phyloP scores from a whole-genome alignment of 2,888 invertebrate species.

The Pinctada fucata region DNA sequence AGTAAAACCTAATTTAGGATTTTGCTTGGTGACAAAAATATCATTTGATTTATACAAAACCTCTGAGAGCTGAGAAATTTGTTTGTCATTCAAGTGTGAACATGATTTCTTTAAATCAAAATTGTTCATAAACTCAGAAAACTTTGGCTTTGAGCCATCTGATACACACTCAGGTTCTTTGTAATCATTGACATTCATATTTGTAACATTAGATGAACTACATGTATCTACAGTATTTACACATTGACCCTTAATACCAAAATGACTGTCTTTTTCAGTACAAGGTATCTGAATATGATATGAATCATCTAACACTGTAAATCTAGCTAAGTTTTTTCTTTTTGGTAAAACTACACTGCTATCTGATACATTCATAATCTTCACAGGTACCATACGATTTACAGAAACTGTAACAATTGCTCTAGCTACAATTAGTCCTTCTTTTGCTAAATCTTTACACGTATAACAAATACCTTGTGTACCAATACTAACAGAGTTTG shows the following conservation, averaged over 20 bases:
- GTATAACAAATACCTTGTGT: slow-evolving; percentile 26
- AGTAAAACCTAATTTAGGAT: slow-evolving; percentile 19
- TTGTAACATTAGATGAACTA: too few species aligned
- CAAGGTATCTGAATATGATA: too few species aligned
- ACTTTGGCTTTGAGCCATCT: too few species aligned
- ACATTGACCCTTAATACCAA: too few species aligned
- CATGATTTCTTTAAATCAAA: background rate
- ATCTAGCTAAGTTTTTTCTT: background rate
- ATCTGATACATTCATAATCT: too few species aligned
- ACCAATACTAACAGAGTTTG: slow-evolving; percentile 12
- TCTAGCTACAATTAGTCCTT: slow-evolving; percentile 18
- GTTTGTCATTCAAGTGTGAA: slow-evolving; percentile 17
- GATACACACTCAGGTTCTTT: too few species aligned
- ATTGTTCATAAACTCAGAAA: too few species aligned
- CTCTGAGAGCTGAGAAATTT: background rate
- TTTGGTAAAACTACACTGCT: background rate
- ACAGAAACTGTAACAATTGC: background rate
- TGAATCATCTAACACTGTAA: background rate
- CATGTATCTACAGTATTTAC: too few species aligned
- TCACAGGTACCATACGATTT: too few species aligned
- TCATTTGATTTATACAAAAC: slow-evolving; percentile 15
- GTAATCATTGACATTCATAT: too few species aligned
- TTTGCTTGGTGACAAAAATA: slow-evolving; percentile 30
- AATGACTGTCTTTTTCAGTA: too few species aligned
- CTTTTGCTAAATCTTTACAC: slow-evolving; percentile 7